Evolutionary conservation across 30 jellyfish, hydroid and myxozoan species (phyloP), one percentile per base, ranked within the genome.

Genomic region (Chironex yamaguchii): DNA sequence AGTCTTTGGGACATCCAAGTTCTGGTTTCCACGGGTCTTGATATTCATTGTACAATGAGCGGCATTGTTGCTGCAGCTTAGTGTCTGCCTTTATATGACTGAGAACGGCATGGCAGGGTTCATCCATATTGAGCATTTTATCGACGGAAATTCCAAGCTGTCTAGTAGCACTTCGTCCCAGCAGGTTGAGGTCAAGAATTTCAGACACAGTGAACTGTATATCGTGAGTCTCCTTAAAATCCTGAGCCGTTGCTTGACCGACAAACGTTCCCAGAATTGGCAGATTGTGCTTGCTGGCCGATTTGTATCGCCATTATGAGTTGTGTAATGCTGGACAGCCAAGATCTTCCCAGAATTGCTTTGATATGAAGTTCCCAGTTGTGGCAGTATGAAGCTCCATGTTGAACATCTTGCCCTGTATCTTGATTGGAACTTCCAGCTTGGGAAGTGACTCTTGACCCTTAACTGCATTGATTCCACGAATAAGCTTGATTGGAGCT

Each of bases 61-160:
- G 62, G 25, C 84, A n/a, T n/a, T n/a, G n/a, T n/a, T n/a, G n/a
- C n/a, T n/a, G n/a, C n/a, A n/a, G n/a, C n/a, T n/a, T n/a, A n/a
- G n/a, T n/a, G n/a, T n/a, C n/a, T n/a, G n/a, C n/a, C n/a, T n/a
- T n/a, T n/a, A n/a, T n/a, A n/a, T n/a, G n/a, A n/a, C n/a, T n/a
- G n/a, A n/a, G n/a, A n/a, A n/a, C n/a, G n/a, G n/a, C n/a, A n/a
- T n/a, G n/a, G n/a, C n/a, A n/a, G n/a, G n/a, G n/a, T n/a, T n/a
- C n/a, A n/a, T n/a, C n/a, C n/a, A n/a, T n/a, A n/a, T 33, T 33
- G 2, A 14, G 29, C 29, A 14, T 28, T n/a, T 32, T 66, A 23
- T 70, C 88, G 4, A 76, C 84, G 3, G 88, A 76, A 1, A 76
- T 49, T 51, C 78, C 78, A 20, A 49, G 85, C 62, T 76, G 28